Evolutionary conservation across 2,113 vertebrate genomes (phyloP), one percentile per base, ranked within the genome.

Genomic region (Pycnonotus jocosus): DNA sequence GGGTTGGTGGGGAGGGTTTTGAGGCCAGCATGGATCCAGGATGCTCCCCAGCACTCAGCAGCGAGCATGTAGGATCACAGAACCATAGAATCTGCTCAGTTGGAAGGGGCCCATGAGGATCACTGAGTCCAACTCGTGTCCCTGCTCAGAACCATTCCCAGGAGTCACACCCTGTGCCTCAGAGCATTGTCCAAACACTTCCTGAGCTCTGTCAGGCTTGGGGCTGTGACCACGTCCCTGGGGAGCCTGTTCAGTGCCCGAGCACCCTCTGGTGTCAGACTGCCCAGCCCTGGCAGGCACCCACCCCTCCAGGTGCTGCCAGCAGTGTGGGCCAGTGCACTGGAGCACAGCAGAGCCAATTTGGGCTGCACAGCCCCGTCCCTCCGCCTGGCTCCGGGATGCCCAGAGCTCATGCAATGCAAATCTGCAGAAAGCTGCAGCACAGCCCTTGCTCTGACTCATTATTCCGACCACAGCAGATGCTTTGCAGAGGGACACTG

Each of bases 401-500:
- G 24, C 57, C 44, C 33, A 8, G 44, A 57, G 74, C 88, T 85
- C 76, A 70, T 77, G 65, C 87, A 72, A 77, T 90, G 93, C 88
- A 96, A 94, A 95, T 91, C 73, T 88, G 12, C 57, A 47, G 92
- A 69, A 93, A 68, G 81, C 69, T 24, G 25, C 15, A 69, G 27
- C 40, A 14, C 47, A 90, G 20, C 45, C 5, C 68, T 85, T 19
- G 11, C 81, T 86, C 74, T 27, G 9, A 45, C 56, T 87, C 21
- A 2, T 90, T 69, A 19, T 83, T 77, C 60, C 3, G 42, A 27
- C 79, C 42, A 10, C 53, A 69, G 95, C 96, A 95, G 97, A 88
- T 95, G 95, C 93, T 97, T 86, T 86, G 92, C 5, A 54, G 94
- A 87, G 94, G 90, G 92, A 96, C 9, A 9, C 40, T 48, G 62